Base-by-base conservation (phyloP, 2,113 vertebrate species). In the Telmatochromis brachygnathus region DNA sequence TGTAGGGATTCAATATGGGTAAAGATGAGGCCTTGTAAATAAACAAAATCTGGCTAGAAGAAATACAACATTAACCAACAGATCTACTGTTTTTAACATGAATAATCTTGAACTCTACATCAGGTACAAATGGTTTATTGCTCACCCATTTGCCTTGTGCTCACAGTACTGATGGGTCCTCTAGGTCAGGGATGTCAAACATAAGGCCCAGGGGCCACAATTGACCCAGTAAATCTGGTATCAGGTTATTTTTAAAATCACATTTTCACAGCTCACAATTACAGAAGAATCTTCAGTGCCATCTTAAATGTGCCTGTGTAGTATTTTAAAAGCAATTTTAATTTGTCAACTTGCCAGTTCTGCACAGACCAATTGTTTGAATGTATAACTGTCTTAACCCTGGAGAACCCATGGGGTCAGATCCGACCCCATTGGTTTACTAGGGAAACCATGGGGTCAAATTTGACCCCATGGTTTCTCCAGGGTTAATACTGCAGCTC, bases 71-170 rank as follows among this genome's bases (percentile, higher is more conserved):
- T 37, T 68, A 35, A 65, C 30, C 33, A 68, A 68, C 62, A 4
- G 30, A 5, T 65, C 60, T 0, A 0, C 30, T 3, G 2, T 30
- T 60, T 60, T 60, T 30, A 3, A 30, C 26, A 60, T 35, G 60
- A 35, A 37, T 12, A 65, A 37, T 37, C 33, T 68, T 68, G 3
- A 68, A 39, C 4, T 68, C 6, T 65, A 62, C 58, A 35, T 33
- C 17, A 35, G 19, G 62, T 39, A 39, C 19, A 21, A n/a, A 39
- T 68, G 35, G 11, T 68, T 68, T 21, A 62, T 11, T 62, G 30
- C 30, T 35, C 17, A 35, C 30, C 28, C 4, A 62, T 12, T 62
- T 62, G 15, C 5, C 56, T 0, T 60, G 15, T 60, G 28, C 15
- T 33, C 28, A 33, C 30, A 19, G 58, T 62, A n/a, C 30, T 19